Evolutionary conservation across 1,140 invertebrate species (phyloP), one percentile per base, ranked within the genome.

Genomic region (Scaptodrosophila lebanonensis): DNA sequence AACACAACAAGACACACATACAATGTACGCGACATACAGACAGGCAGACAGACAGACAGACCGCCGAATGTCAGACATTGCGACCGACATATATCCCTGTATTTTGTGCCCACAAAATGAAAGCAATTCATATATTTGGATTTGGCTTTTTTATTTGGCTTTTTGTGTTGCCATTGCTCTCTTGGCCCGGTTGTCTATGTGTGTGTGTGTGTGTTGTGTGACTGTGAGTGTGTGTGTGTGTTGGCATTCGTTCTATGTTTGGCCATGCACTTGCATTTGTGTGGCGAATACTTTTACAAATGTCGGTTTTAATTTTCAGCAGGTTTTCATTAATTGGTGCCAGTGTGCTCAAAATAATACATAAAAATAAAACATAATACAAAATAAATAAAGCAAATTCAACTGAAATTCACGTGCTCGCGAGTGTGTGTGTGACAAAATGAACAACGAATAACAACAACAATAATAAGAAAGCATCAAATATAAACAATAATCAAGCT

Each of bases 311-410:
- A 63, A 44, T 39, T 30, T 54, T 47, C 30, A 69, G 48, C 65
- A 63, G 72, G 56, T 64, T 71, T 54, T 54, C 58, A 49, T 63
- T 56, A 73, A 77, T 67, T 70, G 65, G 60, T 69, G 59, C 61
- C 66, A 58, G 47, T 58, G 73, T 76, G 52, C 59, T 51, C 20
- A 20, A 27, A 51, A 58, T 45, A 39, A 51, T 63, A 48, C 36
- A 53, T 52, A 66, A 47, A 57, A 47, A 43, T 47, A 52, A 53
- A 51, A 48, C 57, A 62, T 62, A 62, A 49, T 33, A 32, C 30
- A 62, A 51, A 49, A 66, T 56, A 66, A 30, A 53, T 43, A 17
- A 16, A 40, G 27, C 12, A 49, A 48, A n/a, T 38, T 17, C 13
- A 3, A 18, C 17, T 39, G 20, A 36, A 39, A 39, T 13, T 44